Conservation (phyloP, 2,797 vertebrate genomes). For the Oreochromis grahami region DNA sequence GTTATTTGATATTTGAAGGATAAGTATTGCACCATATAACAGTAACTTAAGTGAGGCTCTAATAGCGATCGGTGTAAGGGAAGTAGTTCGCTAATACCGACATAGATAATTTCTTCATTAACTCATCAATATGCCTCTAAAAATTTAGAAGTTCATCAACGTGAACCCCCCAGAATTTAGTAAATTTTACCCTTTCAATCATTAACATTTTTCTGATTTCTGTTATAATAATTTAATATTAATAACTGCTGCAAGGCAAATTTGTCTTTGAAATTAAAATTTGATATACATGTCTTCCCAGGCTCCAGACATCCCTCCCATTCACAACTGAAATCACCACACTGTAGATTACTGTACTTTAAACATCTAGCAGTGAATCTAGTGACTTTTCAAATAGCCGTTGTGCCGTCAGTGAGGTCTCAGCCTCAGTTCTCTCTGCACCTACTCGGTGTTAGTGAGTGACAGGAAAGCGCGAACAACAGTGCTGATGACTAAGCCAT, state of each 20-base stretch:
- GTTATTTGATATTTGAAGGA: neutral
- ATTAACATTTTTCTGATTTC: neutral
- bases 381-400: neutral
- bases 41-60: neutral
- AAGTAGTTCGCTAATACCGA: neutral
- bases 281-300: neutral
- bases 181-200: neutral
- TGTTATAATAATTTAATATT: neutral
- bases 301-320: neutral
- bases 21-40: neutral
- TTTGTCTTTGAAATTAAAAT: neutral
- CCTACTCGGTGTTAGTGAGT: neutral
- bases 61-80: neutral
- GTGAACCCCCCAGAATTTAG: neutral
- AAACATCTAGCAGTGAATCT: neutral
- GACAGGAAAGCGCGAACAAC: neutral
- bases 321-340: neutral
- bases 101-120: neutral
- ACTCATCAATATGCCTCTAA: neutral
- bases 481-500: neutral
- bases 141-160: neutral
- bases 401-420: neutral
- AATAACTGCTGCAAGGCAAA: neutral
- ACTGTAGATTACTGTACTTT: neutral
- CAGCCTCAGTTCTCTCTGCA: neutral